phyloP scores from a whole-genome alignment of 2,888 invertebrate species.

The Ceraclea dissimilis region DNA sequence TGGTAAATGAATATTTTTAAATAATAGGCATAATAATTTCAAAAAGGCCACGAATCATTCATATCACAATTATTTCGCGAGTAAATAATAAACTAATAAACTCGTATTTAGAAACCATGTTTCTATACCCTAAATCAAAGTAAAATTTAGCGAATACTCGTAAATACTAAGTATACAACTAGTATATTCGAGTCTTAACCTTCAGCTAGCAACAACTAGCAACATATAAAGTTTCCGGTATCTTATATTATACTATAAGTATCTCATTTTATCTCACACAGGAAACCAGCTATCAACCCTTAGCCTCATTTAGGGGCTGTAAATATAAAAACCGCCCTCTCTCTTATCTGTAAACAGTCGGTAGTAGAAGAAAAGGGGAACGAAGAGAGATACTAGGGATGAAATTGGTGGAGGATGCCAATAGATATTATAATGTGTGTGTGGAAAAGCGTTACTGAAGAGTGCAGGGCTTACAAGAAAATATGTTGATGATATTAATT shows the following conservation, averaged over 20 bases:
- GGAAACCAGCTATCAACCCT: slow-evolving; percentile 7
- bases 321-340: slow-evolving; percentile 13
- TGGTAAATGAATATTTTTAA: no score
- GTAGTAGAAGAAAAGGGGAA: not conserved
- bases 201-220: not conserved
- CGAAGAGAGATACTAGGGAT: not conserved
- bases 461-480: no score
- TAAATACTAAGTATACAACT: no score
- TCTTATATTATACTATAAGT: not conserved
- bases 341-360: slow-evolving; percentile 1
- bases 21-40: no score
- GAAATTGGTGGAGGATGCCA: not conserved
- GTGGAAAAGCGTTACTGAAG: not conserved
- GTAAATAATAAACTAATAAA: no score
- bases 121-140: no score
- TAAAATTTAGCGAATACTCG: no score
- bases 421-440: not conserved
- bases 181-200: no score
- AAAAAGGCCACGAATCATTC: no score
- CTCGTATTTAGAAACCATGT: no score
- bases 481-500: no score
- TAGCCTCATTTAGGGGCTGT: slow-evolving; percentile 9
- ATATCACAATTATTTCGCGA: no score
- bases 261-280: slow-evolving; percentile 1
- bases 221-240: not conserved